Percentiles rank a stretch among this genome's conserved stretches.
These are phyloP conservation scores for Anorthoa munda DNA, from an alignment of 2,888 invertebrate genomes.

Conservation along the genomic window DNA sequence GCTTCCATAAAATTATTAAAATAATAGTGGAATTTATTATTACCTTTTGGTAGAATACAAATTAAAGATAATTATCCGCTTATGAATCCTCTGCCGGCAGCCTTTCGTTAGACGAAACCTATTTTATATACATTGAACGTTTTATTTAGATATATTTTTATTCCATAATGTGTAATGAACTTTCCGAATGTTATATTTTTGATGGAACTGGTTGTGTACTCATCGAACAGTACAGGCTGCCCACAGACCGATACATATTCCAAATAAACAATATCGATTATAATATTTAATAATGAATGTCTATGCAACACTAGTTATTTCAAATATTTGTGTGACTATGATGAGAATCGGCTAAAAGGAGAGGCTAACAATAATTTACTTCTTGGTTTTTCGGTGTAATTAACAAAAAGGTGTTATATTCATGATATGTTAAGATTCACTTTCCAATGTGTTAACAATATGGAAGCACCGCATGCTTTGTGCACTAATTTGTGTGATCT, in stretches of 20 bases:
- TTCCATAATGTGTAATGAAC: slow-evolving; percentile 30
- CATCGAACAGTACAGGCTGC: slow-evolving; percentile 76
- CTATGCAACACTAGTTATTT: slow-evolving; percentile 53
- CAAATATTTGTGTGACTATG: slow-evolving; percentile 40
- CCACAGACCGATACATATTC: slow-evolving; percentile 67
- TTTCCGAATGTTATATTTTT: slow-evolving; percentile 60
- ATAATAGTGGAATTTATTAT: slow-evolving; percentile 78
- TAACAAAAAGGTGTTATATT: slow-evolving; percentile 54
- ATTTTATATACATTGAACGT: slow-evolving; percentile 52
- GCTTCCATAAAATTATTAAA: slow-evolving; percentile 87
- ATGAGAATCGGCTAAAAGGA: slow-evolving; percentile 32
- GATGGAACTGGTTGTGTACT: slow-evolving; percentile 75
- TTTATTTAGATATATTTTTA: slow-evolving; percentile 56
- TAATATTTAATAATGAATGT: slow-evolving; percentile 57
- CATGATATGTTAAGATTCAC: slow-evolving; percentile 33
- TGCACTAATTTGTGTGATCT: slow-evolving; percentile 81
- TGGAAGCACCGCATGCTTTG: slow-evolving; percentile 73
- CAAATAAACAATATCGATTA: slow-evolving; percentile 59
- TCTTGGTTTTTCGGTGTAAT: slow-evolving; percentile 43
- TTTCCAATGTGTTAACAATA: slow-evolving; percentile 50
- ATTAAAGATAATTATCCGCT: slow-evolving; percentile 69
- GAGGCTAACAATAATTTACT: slow-evolving; percentile 33
- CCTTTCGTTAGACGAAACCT: slow-evolving; percentile 57
- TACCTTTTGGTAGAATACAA: slow-evolving; percentile 76
- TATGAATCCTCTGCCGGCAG: slow-evolving; percentile 74